These are phyloP conservation scores for Eupithecia subumbrata DNA, from an alignment of 2,888 invertebrate species.

Conservation along the genomic window DNA sequence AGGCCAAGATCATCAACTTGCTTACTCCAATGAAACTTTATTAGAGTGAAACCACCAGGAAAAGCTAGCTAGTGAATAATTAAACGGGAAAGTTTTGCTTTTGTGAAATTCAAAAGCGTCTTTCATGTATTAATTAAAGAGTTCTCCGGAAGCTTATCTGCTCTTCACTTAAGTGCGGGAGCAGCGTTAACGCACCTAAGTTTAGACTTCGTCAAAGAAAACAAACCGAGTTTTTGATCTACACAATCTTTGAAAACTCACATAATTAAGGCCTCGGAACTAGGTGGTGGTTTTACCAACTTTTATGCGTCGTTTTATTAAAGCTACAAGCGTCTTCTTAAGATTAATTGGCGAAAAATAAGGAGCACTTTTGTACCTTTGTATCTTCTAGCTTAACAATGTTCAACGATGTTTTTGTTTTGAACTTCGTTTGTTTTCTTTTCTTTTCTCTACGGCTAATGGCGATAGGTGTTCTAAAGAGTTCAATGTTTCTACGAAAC, in stretches of 20 bases:
- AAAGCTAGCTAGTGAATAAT: constrained; percentile 35
- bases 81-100: constrained; percentile 34
- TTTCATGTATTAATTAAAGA: constrained; percentile 33
- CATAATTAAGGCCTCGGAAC: constrained; percentile 2
- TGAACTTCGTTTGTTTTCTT: background rate
- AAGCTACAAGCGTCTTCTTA: background rate
- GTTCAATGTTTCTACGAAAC: background rate
- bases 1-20: constrained; percentile 14
- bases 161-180: constrained; percentile 20
- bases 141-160: constrained; percentile 31
- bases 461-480: background rate
- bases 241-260: constrained; percentile 11
- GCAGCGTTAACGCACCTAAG: constrained; percentile 12
- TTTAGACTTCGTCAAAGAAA: constrained; percentile 14
- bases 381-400: background rate
- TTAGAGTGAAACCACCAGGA: constrained; percentile 27
- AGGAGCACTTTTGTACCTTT: background rate
- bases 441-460: background rate
- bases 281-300: background rate
- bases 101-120: constrained; percentile 35
- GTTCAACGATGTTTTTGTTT: background rate
- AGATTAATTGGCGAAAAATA: background rate
- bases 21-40: constrained; percentile 26
- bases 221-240: constrained; percentile 13
- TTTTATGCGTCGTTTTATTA: background rate